phyloP scores from a whole-genome alignment of 2,888 invertebrate genomes.

The Hypercompe scribonia region DNA sequence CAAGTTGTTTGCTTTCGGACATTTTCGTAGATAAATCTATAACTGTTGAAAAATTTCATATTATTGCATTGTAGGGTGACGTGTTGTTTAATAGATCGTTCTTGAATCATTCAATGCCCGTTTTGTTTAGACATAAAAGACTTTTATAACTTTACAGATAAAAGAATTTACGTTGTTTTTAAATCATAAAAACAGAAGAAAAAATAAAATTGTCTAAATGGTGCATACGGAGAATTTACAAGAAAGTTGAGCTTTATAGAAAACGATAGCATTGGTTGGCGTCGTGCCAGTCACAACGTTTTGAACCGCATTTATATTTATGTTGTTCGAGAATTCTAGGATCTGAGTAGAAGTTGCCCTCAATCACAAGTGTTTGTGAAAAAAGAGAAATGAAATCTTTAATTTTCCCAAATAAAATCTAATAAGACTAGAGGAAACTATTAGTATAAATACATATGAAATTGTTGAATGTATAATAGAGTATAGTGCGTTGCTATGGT shows the following conservation, averaged over 20 bases:
- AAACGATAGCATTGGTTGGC: slow-evolving; percentile 77
- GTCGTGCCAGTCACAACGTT: slow-evolving; percentile 67
- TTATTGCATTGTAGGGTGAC: slow-evolving; percentile 20
- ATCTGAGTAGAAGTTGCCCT: slow-evolving; percentile 43
- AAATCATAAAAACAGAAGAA: slow-evolving; percentile 46
- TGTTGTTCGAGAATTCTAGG: slow-evolving; percentile 66
- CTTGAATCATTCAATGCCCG: slow-evolving; percentile 16
- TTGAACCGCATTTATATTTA: slow-evolving; percentile 78
- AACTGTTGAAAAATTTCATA: slow-evolving; percentile 51
- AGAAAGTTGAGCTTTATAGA: slow-evolving; percentile 73
- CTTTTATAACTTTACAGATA: slow-evolving; percentile 22
- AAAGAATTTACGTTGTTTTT: slow-evolving; percentile 30
- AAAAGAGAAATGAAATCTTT: slow-evolving; percentile 31
- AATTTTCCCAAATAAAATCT: slow-evolving; percentile 24
- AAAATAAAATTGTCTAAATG: slow-evolving; percentile 61
- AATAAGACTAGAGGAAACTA: slow-evolving; percentile 12
- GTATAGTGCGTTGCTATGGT: neutral
- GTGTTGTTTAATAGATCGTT: slow-evolving; percentile 8
- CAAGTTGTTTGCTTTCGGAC: slow-evolving; percentile 77
- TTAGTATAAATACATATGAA: neutral
- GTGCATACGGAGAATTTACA: slow-evolving; percentile 59
- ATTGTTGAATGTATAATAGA: neutral
- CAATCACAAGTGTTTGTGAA: slow-evolving; percentile 37
- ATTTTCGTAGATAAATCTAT: slow-evolving; percentile 65
- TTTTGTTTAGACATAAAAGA: slow-evolving; percentile 22